Base-by-base conservation (phyloP, 2,113 vertebrate species). In the Spea multiplicata region DNA sequence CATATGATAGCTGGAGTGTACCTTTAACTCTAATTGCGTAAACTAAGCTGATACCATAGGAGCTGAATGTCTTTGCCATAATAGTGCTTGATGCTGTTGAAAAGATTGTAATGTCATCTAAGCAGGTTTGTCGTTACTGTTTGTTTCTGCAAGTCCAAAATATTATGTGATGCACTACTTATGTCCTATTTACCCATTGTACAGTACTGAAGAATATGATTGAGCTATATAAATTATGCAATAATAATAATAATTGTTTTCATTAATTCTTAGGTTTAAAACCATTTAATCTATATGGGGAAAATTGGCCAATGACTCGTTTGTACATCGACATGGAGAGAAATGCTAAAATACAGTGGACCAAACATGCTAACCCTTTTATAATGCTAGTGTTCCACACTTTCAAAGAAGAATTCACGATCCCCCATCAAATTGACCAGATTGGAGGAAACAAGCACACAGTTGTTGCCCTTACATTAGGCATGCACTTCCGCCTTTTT, bases 341-440 rank as follows among this genome's bases (percentile, higher is more conserved):
- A 12, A 86, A 82, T 13, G 83, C 86, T 55, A 57, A 50, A 14
- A 16, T 81, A 53, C 71, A 74, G 53, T 81, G 71, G 65, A 74
- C 61, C 17, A 81, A 74, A 17, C 78, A 81, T 66, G 67, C 64
- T 61, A 65, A 81, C n/a, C 78, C 78, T 61, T 50, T 61, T 61
- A 53, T 81, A 46, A 66, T 65, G 13, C 49, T 53, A 45, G n/a
- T 5, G 1, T 46, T 45, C 5, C 69, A 81, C 71, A 49, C 46
- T 8, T 65, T 80, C 8, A 81, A 71, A 47, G 73, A 75, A 49
- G 48, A 71, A 3, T 9, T 8, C 4, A 68, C 73, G n/a, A 16
- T 82, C n/a, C 45, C 57, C 14, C 64, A 69, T 61, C 62, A 74
- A 66, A 78, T 82, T 57, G 71, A 82, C 10, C 55, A 44, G 57